Conservation (phyloP, 2,113 vertebrate species). For the Paramormyrops kingsleyae region DNA sequence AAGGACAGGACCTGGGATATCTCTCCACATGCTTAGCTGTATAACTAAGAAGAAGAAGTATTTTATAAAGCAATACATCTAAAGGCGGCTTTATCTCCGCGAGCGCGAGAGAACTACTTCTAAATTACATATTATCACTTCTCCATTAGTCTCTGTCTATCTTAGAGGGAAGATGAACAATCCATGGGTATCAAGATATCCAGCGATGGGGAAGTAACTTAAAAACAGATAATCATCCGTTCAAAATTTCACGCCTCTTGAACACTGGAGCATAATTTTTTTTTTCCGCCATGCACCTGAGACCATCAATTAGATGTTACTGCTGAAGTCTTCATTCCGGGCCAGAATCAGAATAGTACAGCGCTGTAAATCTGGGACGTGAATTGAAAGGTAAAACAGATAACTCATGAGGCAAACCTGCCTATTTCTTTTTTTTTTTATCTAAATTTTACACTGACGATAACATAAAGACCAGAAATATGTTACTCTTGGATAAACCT, state of each 20-base stretch:
- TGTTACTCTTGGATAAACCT: background rate
- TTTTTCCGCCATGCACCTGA: background rate
- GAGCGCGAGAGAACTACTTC: slow-evolving; percentile 7
- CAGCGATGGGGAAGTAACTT: background rate
- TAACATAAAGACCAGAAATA: background rate
- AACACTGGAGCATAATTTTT: background rate
- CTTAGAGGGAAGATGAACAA: background rate
- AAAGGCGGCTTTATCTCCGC: slow-evolving; percentile 3
- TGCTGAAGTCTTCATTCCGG: background rate
- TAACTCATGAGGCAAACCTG: background rate
- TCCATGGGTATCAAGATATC: background rate
- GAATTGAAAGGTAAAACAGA: background rate
- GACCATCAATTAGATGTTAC: background rate
- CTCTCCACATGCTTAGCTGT: slow-evolving; percentile 40
- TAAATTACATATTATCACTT: slow-evolving; percentile 8
- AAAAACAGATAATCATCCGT: background rate
- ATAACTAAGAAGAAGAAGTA: slow-evolving; percentile 24
- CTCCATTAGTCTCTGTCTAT: slow-evolving; percentile 16
- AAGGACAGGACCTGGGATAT: slow-evolving; percentile 50
- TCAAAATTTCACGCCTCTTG: slow-evolving; percentile 1
- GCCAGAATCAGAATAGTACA: background rate
- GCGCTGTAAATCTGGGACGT: background rate
- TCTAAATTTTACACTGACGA: background rate
- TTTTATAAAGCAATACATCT: slow-evolving; percentile 34
- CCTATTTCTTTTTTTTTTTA: background rate